Base-by-base conservation (phyloP, 2,797 vertebrate species). In the Thaleichthys pacificus region DNA sequence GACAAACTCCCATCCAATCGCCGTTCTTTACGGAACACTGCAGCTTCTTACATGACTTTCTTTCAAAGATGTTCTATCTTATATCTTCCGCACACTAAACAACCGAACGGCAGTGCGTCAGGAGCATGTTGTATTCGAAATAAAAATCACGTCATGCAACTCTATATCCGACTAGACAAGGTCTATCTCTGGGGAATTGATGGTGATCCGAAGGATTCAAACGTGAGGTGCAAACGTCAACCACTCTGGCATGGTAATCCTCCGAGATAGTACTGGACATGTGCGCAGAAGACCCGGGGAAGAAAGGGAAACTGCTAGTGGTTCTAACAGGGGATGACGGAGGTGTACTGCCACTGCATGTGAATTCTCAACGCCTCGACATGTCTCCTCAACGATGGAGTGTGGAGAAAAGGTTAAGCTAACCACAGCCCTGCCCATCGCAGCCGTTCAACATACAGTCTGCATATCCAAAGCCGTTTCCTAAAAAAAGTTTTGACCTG, bases 391-490 rank as follows among this genome's bases (percentile, higher is more conserved):
- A 47, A 42, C 21, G 14, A 5, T n/a, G 68, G 1, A 5, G 17
- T 42, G 56, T 5, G 11, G 5, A 49, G 30, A 60, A 60, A 21
- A 65, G 54, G 69, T 62, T 71, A 21, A 5, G 68, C 22, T 32
- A 38, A 72, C 22, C 67, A 12, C 42, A 32, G 51, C 71, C 32
- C 69, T 42, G 51, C 54, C 26, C 64, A 72, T 83, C 70, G 75
- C 51, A 74, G 11, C 49, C 47, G 57, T 49, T n/a, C n/a, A n/a
- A n/a, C n/a, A n/a, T n/a, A n/a, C 67, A 81, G 74, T 65, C 61
- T 68, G 30, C 63, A 62, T 42, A 70, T 78, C 58, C 72, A 51
- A 63, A 49, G 49, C 67, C 77, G 74, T 66, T 70, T 35, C 73
- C 68, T 71, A 71, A 38, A 35, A 35, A 35, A 35, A 8, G 32